Percentiles rank a stretch among this genome's conserved stretches.
Conservation (phyloP, 2,113 vertebrate genomes). For the Macrotis lagotis region DNA sequence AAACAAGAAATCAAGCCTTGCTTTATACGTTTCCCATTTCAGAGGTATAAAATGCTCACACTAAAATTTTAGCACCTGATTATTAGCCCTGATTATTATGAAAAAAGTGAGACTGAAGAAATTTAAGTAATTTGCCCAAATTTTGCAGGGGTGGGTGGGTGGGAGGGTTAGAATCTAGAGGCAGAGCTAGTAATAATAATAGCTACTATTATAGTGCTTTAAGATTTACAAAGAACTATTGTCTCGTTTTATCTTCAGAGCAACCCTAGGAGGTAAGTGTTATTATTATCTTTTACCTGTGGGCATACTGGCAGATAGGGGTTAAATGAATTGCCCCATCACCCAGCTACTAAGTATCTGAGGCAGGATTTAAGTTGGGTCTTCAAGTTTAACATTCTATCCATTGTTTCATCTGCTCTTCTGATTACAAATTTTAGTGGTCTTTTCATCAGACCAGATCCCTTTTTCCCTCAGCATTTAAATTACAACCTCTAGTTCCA, state of each 20-base stretch:
- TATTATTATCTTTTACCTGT: background rate
- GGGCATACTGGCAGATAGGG: background rate
- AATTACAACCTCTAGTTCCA: slow-evolving; percentile 19
- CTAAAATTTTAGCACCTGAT: background rate
- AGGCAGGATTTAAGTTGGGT: background rate
- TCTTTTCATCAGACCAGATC: background rate
- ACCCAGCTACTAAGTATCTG: background rate
- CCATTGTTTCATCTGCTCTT: background rate
- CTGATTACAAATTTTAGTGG: background rate
- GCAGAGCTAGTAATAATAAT: background rate
- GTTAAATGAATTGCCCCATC: background rate
- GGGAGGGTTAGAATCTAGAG: background rate
- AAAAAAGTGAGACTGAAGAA: background rate
- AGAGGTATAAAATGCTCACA: background rate
- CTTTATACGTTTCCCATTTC: background rate
- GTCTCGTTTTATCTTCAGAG: background rate
- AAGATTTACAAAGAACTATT: background rate
- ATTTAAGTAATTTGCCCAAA: background rate
- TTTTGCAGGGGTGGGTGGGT: background rate
- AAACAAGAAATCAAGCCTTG: background rate
- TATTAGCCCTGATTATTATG: background rate
- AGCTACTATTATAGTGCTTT: background rate
- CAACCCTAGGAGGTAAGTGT: background rate
- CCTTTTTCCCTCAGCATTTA: slow-evolving; percentile 10
- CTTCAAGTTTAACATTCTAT: background rate